phyloP scores from a whole-genome alignment of 2,888 invertebrate species.

The Listrodromus nycthemerus region DNA sequence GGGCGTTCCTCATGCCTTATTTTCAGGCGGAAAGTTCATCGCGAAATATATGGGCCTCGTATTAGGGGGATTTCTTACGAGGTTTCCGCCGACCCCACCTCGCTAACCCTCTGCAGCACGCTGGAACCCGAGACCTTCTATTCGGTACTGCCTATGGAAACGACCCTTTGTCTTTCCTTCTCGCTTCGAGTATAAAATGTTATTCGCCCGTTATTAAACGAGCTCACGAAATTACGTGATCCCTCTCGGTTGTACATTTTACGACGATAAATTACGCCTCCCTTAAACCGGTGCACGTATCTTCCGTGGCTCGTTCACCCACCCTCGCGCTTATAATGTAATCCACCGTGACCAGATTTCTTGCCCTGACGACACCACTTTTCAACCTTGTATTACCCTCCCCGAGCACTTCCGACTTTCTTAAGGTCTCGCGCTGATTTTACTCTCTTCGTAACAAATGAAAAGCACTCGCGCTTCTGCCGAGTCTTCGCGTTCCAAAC shows the following conservation, averaged over 20 bases:
- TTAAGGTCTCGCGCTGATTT: conserved; percentile 17
- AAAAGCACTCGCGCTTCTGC: not conserved
- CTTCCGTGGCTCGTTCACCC: not conserved
- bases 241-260: conserved; percentile 47
- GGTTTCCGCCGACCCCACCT: conserved; percentile 21
- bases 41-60: conserved; percentile 56
- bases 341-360: conserved; percentile 3
- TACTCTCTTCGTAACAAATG: conserved; percentile 4
- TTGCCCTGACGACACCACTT: conserved; percentile 18
- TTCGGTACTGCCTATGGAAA: not conserved
- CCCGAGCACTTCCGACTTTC: conserved; percentile 5
- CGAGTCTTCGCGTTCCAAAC: too few species aligned
- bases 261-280: conserved; percentile 57
- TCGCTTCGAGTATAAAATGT: conserved; percentile 45
- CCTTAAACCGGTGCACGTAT: conserved; percentile 7
- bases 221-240: conserved; percentile 63
- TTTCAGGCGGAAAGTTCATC: conserved; percentile 56
- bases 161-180: conserved; percentile 32
- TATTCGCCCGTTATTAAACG: conserved; percentile 60
- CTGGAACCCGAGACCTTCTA: not conserved
- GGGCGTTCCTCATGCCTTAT: conserved; percentile 42
- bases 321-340: conserved; percentile 22
- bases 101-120: conserved; percentile 14
- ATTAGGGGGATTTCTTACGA: conserved; percentile 55
- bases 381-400: conserved; percentile 3